These are phyloP conservation scores for Atractosteus spatula DNA, from an alignment of 2,113 vertebrate genomes.

Conservation along the genomic window DNA sequence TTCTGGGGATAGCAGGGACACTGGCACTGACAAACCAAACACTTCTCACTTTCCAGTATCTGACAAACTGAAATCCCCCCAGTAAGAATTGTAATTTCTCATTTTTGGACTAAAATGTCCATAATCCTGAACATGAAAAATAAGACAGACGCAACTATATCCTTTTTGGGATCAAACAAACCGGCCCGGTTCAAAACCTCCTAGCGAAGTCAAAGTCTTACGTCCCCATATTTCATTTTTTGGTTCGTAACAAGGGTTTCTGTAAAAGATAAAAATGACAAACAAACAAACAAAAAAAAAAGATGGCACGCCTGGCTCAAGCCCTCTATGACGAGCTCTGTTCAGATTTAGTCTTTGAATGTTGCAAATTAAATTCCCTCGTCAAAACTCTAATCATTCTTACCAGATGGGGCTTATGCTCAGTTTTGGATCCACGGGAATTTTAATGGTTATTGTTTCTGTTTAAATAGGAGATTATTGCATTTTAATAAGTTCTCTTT, in stretches of 20 bases:
- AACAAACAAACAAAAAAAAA: constrained; percentile 68
- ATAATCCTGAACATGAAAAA: not conserved
- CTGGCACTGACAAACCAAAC: not conserved
- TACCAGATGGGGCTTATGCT: constrained; percentile 97
- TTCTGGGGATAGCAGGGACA: too few species aligned
- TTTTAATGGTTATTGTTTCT: constrained; percentile 99
- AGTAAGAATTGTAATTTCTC: constrained; percentile 14
- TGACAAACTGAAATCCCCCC: not conserved
- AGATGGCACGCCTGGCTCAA: constrained; percentile 63
- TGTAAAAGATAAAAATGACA: constrained; percentile 21
- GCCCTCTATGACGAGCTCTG: constrained; percentile 88
- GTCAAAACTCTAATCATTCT: constrained; percentile 98
- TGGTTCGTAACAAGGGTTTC: constrained; percentile 23
- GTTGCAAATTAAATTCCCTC: constrained; percentile 99
- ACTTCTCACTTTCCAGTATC: not conserved
- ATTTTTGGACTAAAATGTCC: constrained; percentile 4
- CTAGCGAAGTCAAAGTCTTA: not conserved
- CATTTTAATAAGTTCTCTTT: constrained; percentile 99
- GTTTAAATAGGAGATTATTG: constrained; percentile 99
- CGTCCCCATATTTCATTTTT: not conserved
- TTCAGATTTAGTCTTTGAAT: constrained; percentile 97
- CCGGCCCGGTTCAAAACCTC: constrained; percentile 14
- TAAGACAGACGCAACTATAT: constrained; percentile 1
- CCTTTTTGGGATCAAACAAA: constrained; percentile 9
- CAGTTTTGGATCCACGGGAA: constrained; percentile 97